These are phyloP conservation scores for Meghimatium bilineatum DNA, from an alignment of 2,888 invertebrate species.

Conservation along the genomic window DNA sequence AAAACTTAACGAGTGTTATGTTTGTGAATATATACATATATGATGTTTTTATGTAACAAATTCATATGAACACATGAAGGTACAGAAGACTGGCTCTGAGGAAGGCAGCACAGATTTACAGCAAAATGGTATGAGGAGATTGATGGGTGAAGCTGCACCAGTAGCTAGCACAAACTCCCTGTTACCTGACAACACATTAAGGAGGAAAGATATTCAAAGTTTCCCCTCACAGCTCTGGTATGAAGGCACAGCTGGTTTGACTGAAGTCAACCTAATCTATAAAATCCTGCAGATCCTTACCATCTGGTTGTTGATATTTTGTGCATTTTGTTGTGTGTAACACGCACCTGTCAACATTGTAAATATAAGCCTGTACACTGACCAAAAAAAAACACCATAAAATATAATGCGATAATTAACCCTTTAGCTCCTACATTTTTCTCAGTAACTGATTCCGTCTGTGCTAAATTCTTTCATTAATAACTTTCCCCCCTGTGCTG, in stretches of 20 bases:
- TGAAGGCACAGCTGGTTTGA: not conserved
- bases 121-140: conserved; percentile 12
- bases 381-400: no score
- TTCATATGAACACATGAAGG: conserved; percentile 13
- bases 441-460: no score
- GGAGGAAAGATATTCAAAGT: conserved; percentile 9
- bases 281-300: not conserved
- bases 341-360: no score
- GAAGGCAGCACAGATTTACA: not conserved
- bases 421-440: no score
- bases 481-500: no score
- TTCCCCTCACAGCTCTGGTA: conserved; percentile 44
- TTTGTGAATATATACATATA: not conserved
- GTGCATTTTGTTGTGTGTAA: conserved; percentile 11
- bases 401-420: no score
- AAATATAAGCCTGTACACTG: no score
- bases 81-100: not conserved
- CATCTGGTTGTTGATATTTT: not conserved
- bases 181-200: not conserved
- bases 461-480: no score
- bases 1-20: not conserved
- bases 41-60: not conserved
- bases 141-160: not conserved
- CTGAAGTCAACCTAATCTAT: not conserved
- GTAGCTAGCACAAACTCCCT: conserved; percentile 13